Evolutionary conservation across 1,140 invertebrate species (phyloP), one percentile per base, ranked within the genome.

Genomic region (Aporrectodea caliginosa): DNA sequence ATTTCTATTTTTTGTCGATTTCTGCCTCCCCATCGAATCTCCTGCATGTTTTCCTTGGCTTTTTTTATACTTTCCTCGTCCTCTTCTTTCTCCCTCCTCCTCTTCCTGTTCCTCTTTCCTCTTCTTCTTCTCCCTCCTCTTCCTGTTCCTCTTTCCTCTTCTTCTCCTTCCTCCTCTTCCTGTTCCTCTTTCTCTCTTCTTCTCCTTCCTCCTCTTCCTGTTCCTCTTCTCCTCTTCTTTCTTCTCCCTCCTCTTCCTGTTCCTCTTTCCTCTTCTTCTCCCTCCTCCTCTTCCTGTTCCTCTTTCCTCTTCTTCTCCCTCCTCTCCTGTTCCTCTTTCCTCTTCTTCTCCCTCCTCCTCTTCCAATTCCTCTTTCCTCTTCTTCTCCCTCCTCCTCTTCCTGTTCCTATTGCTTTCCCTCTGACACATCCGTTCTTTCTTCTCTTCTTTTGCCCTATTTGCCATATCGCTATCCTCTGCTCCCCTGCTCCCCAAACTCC

Each of bases 91-190:
- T n/a, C n/a, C n/a, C n/a, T n/a, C n/a, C n/a, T n/a, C n/a, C n/a
- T n/a, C n/a, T n/a, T n/a, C n/a, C n/a, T n/a, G n/a, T 29, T 32
- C 69, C 29, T 35, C 34, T 73, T 77, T 79, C 68, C 32, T 35
- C 70, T 43, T 27, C 35, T 68, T n/a, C 30, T 32, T 68, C 1
- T 69, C 35, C 33, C 35, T 32, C 69, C 74, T 29, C 31, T 80
- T 43, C 77, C 30, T 73, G 35, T 79, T 71, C 70, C 29, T 81
- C 34, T 81, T 71, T 80, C 76, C 43, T 68, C 75, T 35, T 81
- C 68, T 33, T 27, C 72, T 68, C 35, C n/a, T 35, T 75, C 33
- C 69, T 68, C 34, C 33, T 75, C 35, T 70, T 31, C 70, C 70
- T 80, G 34, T 68, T 70, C 27, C 30, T 34, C 58, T 35, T 27